Evolutionary conservation across 2,888 invertebrate genomes (phyloP).

Genomic region (Actias luna): DNA sequence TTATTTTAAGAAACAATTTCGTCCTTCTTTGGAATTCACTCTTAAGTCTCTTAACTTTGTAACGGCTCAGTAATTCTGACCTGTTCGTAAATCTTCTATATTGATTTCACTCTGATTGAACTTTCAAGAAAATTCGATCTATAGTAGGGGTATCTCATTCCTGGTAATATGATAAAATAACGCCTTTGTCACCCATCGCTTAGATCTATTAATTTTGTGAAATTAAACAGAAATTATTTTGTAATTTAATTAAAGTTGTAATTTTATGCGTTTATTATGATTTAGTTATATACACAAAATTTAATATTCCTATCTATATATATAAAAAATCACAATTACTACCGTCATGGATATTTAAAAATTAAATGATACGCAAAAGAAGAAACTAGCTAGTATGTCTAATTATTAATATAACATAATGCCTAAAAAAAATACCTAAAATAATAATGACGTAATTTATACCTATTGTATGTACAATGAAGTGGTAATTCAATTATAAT

Average conservation of each 20-base stretch:
- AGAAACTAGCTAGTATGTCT: no score
- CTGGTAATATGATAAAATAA: background rate
- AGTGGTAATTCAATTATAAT: no score
- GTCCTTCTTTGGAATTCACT: constrained; percentile 18
- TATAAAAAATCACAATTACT: background rate
- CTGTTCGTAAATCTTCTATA: constrained; percentile 17
- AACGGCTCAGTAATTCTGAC: constrained; percentile 15
- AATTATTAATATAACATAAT: no score
- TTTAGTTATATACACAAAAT: background rate
- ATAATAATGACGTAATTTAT: background rate
- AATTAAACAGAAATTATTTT: no score
- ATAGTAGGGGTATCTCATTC: constrained; percentile 18
- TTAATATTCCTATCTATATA: background rate
- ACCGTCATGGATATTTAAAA: background rate
- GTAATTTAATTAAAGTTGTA: no score
- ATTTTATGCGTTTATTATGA: no score
- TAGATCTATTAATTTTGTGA: background rate
- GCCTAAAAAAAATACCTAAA: no score
- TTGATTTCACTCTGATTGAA: constrained; percentile 17
- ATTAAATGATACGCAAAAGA: no score
- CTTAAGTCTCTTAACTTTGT: constrained; percentile 17
- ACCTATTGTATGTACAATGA: background rate
- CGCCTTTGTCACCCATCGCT: background rate
- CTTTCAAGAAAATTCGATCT: constrained; percentile 10
- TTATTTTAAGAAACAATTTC: constrained; percentile 17